phyloP scores from a whole-genome alignment of 1,140 invertebrate genomes.

The Oryzaephilus surinamensis region DNA sequence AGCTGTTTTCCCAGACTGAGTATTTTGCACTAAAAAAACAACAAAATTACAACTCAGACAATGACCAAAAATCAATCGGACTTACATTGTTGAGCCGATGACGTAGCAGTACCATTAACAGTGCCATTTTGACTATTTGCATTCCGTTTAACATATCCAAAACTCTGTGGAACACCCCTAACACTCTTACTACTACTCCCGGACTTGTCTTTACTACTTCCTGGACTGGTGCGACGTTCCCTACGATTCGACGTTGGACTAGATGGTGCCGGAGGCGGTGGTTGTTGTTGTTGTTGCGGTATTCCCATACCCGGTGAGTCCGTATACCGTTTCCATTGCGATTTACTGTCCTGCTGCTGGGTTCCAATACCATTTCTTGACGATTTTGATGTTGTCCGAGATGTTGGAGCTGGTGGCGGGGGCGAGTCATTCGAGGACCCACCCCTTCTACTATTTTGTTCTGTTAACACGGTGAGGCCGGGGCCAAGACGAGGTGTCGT shows the following conservation, averaged over 20 bases:
- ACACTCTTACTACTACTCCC: slow-evolving; percentile 24
- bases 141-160: slow-evolving; percentile 71
- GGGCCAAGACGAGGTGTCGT: slow-evolving; percentile 20
- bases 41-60: background rate
- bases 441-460: slow-evolving; percentile 23
- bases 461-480: slow-evolving; percentile 31
- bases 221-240: slow-evolving; percentile 37
- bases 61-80: background rate
- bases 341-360: slow-evolving; percentile 19
- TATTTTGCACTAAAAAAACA: slow-evolving; percentile 22
- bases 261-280: slow-evolving; percentile 36
- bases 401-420: slow-evolving; percentile 23
- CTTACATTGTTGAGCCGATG: background rate
- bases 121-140: slow-evolving; percentile 41
- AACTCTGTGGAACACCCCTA: slow-evolving; percentile 62
- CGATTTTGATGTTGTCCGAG: slow-evolving; percentile 14
- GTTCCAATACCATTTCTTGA: slow-evolving; percentile 15
- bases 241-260: slow-evolving; percentile 38
- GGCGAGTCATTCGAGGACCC: slow-evolving; percentile 26
- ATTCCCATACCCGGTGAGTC: slow-evolving; percentile 47
- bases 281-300: slow-evolving; percentile 38
- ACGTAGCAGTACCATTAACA: slow-evolving; percentile 15
- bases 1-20: slow-evolving; percentile 48
- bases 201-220: slow-evolving; percentile 2
- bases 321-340: slow-evolving; percentile 31